Evolutionary conservation across 2,113 vertebrate genomes (phyloP).

Genomic region (Acanthochromis polyacanthus): DNA sequence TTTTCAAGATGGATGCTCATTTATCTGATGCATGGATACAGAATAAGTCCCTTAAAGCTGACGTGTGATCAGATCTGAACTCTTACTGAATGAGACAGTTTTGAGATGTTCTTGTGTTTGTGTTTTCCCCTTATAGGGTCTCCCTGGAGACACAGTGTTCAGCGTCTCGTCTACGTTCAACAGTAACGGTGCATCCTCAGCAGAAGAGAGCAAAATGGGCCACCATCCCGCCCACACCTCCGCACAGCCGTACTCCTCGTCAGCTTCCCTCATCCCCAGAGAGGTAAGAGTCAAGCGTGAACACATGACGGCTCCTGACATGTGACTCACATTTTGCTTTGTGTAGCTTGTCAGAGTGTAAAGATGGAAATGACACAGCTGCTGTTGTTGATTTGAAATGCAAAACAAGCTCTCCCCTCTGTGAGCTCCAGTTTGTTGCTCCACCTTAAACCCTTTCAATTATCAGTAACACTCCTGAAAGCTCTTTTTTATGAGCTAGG

Average conservation of each 20-base stretch:
- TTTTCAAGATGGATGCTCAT: too few species aligned
- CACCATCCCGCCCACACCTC: background rate
- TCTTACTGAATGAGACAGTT: background rate
- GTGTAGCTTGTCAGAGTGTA: background rate
- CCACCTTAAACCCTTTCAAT: background rate
- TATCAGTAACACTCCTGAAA: background rate
- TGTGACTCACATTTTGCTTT: background rate
- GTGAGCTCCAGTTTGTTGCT: background rate
- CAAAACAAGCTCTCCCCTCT: conserved; percentile 33
- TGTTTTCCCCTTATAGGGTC: conserved; percentile 63
- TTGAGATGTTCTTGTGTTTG: background rate
- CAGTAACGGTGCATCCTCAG: conserved; percentile 11
- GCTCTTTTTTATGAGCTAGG: background rate
- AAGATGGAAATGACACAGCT: background rate
- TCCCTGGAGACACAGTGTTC: conserved; percentile 75
- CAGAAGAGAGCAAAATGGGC: conserved; percentile 28
- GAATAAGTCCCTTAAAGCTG: background rate
- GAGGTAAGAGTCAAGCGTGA: conserved; percentile 63
- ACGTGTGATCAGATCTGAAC: conserved; percentile 2
- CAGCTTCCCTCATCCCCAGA: conserved; percentile 47
- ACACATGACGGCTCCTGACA: background rate
- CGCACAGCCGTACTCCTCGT: conserved; percentile 12
- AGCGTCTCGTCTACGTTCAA: conserved; percentile 76
- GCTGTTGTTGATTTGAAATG: conserved; percentile 46
- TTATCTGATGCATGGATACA: background rate